Base-by-base conservation (phyloP, 2,888 invertebrate genomes). In the Ernsta delagoae region DNA sequence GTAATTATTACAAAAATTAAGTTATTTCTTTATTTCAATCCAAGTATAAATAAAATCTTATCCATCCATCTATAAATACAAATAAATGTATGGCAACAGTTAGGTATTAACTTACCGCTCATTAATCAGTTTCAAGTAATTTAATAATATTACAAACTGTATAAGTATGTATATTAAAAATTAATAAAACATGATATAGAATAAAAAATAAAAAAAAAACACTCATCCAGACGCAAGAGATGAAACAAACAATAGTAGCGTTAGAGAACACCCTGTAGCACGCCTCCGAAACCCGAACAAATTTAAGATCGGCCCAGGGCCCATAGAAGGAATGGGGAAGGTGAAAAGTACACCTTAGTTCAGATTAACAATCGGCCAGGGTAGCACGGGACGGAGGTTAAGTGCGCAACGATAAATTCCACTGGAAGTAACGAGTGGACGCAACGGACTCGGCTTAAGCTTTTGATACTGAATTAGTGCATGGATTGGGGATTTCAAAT, bases 301-400 rank as follows among this genome's bases (percentile, higher is more conserved):
- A 87, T 88, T 85, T 87, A 87, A 79, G 81, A 75, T 77, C 79
- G 78, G 74, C 61, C 75, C 78, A 66, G 66, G 60, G 43, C 66
- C 60, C 60, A 66, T 60, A 60, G 66, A 66, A 66, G 76, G 78
- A 82, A 81, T 81, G 79, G 80, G 79, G 77, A 83, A 89, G 88
- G 88, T 89, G 89, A 87, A 87, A 90, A 89, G 84, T 87, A 86
- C 87, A 86, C 86, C 87, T 85, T 88, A 90, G 87, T 89, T 87
- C 86, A 87, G 87, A 89, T 89, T 89, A 89, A 88, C 89, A 88
- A 87, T 88, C 83, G 87, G 78, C 74, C 78, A 74, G 84, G 78
- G 82, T 78, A 80, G 84, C 81, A 79, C 75, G 76, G 80, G 79
- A 76, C 80, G 78, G 81, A 81, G 84, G 84, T 80, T 82, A 78